phyloP scores from a whole-genome alignment of 92 coral and sea anemone species.

The Scolanthus callimorphus region DNA sequence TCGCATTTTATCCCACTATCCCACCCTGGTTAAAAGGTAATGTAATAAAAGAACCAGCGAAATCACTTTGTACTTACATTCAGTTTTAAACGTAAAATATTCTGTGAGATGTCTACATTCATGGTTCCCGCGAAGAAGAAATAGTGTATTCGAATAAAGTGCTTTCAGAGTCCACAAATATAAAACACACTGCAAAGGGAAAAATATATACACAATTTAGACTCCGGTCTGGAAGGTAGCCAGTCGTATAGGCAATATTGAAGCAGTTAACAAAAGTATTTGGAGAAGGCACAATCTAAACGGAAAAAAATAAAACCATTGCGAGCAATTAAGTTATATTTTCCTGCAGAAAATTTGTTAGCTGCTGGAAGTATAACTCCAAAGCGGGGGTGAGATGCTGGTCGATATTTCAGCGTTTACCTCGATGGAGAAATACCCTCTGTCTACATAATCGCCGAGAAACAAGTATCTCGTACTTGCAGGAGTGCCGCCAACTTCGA shows the following conservation, averaged over 20 bases:
- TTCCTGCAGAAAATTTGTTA: neutral
- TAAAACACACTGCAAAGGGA: constrained; percentile 72
- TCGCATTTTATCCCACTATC: no score
- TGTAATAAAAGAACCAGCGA: neutral
- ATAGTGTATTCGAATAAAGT: constrained; percentile 75
- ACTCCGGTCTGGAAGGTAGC: neutral
- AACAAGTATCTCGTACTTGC: constrained; percentile 86
- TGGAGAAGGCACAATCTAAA: neutral
- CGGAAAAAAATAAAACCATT: neutral
- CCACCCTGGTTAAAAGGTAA: no score
- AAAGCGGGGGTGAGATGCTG: neutral
- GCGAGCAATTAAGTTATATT: neutral
- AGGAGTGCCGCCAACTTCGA: constrained; percentile 97
- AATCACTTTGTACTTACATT: constrained; percentile 89
- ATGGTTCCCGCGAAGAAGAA: constrained; percentile 96
- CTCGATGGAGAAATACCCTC: constrained; percentile 99
- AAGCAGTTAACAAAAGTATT: neutral
- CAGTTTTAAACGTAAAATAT: constrained; percentile 97
- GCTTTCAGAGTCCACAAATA: constrained; percentile 92
- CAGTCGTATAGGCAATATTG: neutral
- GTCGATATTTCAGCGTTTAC: no score
- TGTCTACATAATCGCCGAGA: constrained; percentile 96
- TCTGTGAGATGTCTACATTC: constrained; percentile 99
- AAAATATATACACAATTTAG: constrained; percentile 39
- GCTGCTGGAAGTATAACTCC: neutral